Base-by-base conservation (phyloP, 2,888 invertebrate genomes). In the Cenopis cana region DNA sequence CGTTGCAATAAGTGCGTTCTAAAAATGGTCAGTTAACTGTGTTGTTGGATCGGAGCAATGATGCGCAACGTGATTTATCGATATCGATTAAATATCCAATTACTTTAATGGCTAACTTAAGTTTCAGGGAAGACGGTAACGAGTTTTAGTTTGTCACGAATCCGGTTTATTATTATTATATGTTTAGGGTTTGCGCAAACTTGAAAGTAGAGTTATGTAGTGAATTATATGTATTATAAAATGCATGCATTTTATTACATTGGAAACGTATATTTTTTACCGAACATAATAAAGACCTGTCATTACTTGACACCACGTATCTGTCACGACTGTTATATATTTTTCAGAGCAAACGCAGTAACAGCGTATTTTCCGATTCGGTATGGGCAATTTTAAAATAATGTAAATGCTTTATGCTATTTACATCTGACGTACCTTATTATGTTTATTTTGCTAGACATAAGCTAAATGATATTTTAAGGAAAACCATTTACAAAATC, bases 31-130 rank as follows among this genome's bases (percentile, higher is more conserved):
- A 46, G 46, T 46, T n/a, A 46, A 46, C n/a, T n/a, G 46, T 46
- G 46, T 12, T 46, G 46, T 46, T n/a, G 46, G 18, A 55, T 36
- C 8, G 55, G 49, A 55, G 72, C 68, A 75, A 72, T 68, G 68
- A 68, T 64, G 68, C 41, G 52, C 67, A 50, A 18, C 57, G 56
- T 66, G 72, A 68, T 67, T 67, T 50, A 67, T 61, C 66, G 71
- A 71, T 50, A 71, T 49, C 71, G 71, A 71, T 71, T 55, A 71
- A 71, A 67, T 56, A 60, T 60, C 66, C 71, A 59, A 71, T 71
- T 67, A 55, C 52, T 17, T 20, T 67, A 71, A 71, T 71, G 38
- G 67, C 55, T 18, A n/a, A 49, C 20, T 12, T 55, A 54, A 66
- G 55, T 67, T 61, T 67, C 55, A 56, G 66, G 54, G 60, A 52